Evolutionary conservation across 37 sponge, comb jelly and placozoan species (phyloP).

Genomic region (Mnemiopsis leidyi): DNA sequence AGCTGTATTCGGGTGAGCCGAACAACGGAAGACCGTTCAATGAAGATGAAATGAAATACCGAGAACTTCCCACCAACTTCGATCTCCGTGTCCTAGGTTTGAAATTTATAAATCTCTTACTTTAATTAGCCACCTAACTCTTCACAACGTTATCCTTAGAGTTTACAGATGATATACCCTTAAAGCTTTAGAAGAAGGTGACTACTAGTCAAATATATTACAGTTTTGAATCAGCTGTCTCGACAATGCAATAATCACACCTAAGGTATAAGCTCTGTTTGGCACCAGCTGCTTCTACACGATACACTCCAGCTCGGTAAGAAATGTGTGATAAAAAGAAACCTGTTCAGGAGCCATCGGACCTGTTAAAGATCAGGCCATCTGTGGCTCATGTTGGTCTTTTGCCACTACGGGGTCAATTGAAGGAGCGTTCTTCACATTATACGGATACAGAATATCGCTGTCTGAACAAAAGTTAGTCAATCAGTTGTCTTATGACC

Average conservation of each 20-base stretch:
- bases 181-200: too few relatives aligned
- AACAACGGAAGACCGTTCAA: conserved; percentile 37
- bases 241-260: too few relatives aligned
- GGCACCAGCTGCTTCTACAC: too few relatives aligned
- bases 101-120: too few relatives aligned
- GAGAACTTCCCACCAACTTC: neutral
- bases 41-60: neutral
- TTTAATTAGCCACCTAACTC: too few relatives aligned
- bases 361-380: conserved; percentile 96
- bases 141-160: too few relatives aligned
- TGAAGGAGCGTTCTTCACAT: conserved; percentile 86
- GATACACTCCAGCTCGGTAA: too few relatives aligned
- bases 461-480: conserved; percentile 59
- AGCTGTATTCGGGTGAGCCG: conserved; percentile 27
- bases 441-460: conserved; percentile 65
- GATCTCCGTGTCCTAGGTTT: conserved; percentile 19
- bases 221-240: too few relatives aligned
- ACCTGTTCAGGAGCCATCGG: conserved; percentile 93
- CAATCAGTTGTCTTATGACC: neutral
- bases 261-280: too few relatives aligned
- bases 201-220: too few relatives aligned
- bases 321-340: too few relatives aligned
- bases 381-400: conserved; percentile 98
- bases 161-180: too few relatives aligned
- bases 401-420: conserved; percentile 93